Conservation (phyloP, 23 tunicate genomes). For the Ciona savignyi region DNA sequence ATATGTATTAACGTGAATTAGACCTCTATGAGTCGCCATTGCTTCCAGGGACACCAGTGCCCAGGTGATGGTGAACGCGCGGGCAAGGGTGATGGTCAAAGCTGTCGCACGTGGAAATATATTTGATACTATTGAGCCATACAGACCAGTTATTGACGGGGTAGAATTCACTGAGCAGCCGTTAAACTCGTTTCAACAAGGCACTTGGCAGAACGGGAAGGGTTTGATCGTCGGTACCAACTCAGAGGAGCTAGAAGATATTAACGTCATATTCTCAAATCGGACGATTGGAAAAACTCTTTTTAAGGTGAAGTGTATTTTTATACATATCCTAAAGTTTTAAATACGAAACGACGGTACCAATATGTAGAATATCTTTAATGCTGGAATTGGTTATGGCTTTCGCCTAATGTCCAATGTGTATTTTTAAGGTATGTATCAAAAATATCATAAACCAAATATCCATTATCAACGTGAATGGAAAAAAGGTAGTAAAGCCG, state of each 20-base stretch:
- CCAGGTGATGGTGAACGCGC: conserved; percentile 7
- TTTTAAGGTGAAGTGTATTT: background rate
- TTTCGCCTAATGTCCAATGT: too few relatives aligned
- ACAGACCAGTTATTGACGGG: conserved; percentile 32
- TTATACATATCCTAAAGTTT: too few relatives aligned
- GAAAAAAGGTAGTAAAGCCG: background rate
- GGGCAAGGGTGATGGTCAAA: background rate
- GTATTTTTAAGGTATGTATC: too few relatives aligned
- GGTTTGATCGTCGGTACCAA: conserved; percentile 36
- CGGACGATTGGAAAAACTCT: background rate
- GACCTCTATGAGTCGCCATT: too few relatives aligned
- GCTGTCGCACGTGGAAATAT: background rate
- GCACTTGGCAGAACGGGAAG: conserved; percentile 37
- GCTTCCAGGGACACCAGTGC: background rate
- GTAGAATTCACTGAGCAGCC: conserved; percentile 45
- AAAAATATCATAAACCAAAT: too few relatives aligned
- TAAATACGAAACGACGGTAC: too few relatives aligned
- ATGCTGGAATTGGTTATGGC: too few relatives aligned
- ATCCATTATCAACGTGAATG: background rate
- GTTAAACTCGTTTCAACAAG: conserved; percentile 19
- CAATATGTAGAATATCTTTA: too few relatives aligned
- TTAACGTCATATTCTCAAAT: background rate
- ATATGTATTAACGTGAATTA: too few relatives aligned
- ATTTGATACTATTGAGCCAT: conserved; percentile 31
- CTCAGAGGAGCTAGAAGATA: conserved; percentile 21